A percentile compares a stretch with the other conserved stretches of the same genome.
These are phyloP conservation scores for Chloroceryle aenea DNA, from an alignment of 2,113 vertebrate genomes.

Conservation along the genomic window DNA sequence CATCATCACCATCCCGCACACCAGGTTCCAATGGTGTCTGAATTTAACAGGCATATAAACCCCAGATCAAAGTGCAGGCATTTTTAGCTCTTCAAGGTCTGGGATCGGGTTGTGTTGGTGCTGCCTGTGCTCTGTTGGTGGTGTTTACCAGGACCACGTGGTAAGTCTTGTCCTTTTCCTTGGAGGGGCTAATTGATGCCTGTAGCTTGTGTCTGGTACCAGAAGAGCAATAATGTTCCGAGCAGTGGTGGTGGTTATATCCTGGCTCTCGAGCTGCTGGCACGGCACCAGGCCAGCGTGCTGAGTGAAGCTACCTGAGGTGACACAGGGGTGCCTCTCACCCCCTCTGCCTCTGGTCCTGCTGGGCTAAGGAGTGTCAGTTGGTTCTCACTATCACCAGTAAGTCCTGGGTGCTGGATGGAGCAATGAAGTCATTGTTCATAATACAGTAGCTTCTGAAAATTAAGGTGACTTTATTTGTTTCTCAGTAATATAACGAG, in stretches of 20 bases:
- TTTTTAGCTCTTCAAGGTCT: not conserved
- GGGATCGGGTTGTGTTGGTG: accelerated
- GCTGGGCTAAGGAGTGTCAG: not conserved
- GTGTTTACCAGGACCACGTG: not conserved
- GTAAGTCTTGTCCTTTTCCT: not conserved
- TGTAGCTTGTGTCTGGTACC: not conserved
- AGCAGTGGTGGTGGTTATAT: accelerated
- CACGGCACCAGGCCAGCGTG: not conserved
- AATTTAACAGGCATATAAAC: not conserved
- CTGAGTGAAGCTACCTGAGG: not conserved
- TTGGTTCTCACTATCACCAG: not conserved
- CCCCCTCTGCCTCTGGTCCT: not conserved
- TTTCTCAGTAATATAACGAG: slow-evolving; percentile 67
- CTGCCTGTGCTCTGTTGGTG: not conserved
- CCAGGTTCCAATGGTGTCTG: not conserved
- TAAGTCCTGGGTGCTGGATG: not conserved
- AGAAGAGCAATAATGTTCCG: accelerated
- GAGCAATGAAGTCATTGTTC: not conserved
- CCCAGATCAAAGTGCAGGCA: not conserved
- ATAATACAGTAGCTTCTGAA: slow-evolving; percentile 2
- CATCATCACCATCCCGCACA: not conserved
- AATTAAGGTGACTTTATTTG: slow-evolving; percentile 68
- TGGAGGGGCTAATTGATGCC: not conserved
- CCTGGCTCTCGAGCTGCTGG: not conserved
- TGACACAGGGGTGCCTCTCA: not conserved